Conservation (phyloP, 2,888 invertebrate genomes). For the Epinotia ramella region DNA sequence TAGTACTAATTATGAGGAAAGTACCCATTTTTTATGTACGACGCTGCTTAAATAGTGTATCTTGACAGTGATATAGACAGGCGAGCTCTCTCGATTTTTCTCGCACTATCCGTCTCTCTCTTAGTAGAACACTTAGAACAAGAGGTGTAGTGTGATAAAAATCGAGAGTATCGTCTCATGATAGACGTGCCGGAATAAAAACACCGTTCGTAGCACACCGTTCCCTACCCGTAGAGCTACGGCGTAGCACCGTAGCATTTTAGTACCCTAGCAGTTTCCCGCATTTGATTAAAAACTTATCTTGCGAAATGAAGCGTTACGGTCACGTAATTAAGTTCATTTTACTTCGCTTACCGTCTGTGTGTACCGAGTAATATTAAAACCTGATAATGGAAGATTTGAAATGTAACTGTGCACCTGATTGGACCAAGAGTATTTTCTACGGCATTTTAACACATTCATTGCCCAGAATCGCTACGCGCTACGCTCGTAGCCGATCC, state of each 20-base stretch:
- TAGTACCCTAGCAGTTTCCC: conserved; percentile 13
- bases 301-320: background rate
- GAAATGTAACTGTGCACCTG: conserved; percentile 16
- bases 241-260: conserved; percentile 33
- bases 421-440: conserved; percentile 17
- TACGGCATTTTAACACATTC: too few relatives aligned
- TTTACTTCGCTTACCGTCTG: background rate
- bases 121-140: too few relatives aligned
- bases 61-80: too few relatives aligned
- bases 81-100: too few relatives aligned
- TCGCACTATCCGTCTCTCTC: too few relatives aligned
- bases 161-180: too few relatives aligned
- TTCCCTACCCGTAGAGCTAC: conserved; percentile 31
- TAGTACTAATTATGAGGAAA: too few relatives aligned
- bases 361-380: conserved; percentile 13
- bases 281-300: conserved; percentile 5
- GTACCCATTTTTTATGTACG: too few relatives aligned
- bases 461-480: too few relatives aligned
- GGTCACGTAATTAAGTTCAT: background rate
- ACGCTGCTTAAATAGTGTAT: too few relatives aligned
- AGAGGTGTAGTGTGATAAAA: too few relatives aligned
- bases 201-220: background rate
- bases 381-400: conserved; percentile 8
- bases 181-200: background rate
- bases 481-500: too few relatives aligned